Evolutionary conservation across 2,113 vertebrate genomes (phyloP).

Genomic region (Felis chaus): DNA sequence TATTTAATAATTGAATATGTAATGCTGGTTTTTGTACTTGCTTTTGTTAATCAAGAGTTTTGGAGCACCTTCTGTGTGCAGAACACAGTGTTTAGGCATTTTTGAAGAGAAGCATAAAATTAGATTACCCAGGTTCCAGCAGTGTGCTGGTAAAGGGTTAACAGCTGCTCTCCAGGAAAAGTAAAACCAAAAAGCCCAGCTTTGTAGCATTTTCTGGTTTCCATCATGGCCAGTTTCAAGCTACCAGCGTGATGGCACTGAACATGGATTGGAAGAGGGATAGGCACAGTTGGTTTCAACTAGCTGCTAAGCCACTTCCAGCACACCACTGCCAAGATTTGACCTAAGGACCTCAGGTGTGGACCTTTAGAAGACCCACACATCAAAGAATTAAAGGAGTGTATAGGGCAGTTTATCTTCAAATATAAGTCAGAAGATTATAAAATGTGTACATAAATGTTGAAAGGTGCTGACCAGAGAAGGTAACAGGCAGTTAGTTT

Average conservation of each 20-base stretch:
- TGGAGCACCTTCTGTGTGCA: not conserved
- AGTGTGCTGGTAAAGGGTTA: not conserved
- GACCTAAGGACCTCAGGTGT: not conserved
- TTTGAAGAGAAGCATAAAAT: constrained; percentile 49
- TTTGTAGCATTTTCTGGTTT: not conserved
- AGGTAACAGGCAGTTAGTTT: not conserved
- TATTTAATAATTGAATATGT: constrained; percentile 40
- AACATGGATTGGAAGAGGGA: not conserved
- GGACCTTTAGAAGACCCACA: not conserved
- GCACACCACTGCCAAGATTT: not conserved
- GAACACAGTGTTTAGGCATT: constrained; percentile 1
- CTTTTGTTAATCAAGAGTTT: constrained; percentile 40
- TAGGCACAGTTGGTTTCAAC: fast-evolving
- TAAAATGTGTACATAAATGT: not conserved
- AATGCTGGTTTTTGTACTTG: not conserved
- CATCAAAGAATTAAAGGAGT: not conserved
- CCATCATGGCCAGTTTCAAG: not conserved
- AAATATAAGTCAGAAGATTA: not conserved
- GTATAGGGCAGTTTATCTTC: not conserved
- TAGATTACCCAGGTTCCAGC: not conserved
- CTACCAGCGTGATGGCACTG: not conserved
- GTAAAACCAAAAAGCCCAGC: not conserved
- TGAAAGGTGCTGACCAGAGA: not conserved
- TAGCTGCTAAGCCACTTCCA: not conserved
- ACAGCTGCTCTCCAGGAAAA: not conserved